phyloP scores from a whole-genome alignment of 2,797 vertebrate species.

The Ctenosaura bakeri region DNA sequence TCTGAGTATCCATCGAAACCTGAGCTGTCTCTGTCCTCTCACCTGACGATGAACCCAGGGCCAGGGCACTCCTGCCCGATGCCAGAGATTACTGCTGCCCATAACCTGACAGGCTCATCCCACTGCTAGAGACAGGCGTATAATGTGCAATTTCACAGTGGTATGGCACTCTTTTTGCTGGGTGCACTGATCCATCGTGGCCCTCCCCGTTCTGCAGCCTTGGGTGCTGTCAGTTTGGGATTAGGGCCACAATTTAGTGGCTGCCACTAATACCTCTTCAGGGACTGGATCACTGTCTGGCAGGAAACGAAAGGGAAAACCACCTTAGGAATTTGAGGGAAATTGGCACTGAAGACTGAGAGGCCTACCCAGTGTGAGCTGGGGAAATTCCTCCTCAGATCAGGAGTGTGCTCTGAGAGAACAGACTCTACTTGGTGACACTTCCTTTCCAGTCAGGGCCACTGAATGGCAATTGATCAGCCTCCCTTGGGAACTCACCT shows the following conservation, averaged over 20 bases:
- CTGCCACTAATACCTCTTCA: conserved; percentile 40
- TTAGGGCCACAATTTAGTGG: conserved; percentile 47
- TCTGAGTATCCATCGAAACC: conserved; percentile 67
- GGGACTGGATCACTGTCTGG: conserved; percentile 38
- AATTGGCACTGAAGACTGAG: conserved; percentile 21
- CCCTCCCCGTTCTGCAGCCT: neutral
- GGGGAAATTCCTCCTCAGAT: neutral
- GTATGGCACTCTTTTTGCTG: conserved; percentile 39
- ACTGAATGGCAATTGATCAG: neutral
- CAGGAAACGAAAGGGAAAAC: conserved; percentile 43
- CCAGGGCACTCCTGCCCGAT: conserved; percentile 57
- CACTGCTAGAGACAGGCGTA: conserved; percentile 34
- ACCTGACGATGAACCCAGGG: conserved; percentile 73
- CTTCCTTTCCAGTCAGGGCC: conserved; percentile 16
- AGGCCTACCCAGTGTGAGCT: conserved; percentile 12
- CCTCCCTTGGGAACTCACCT: neutral
- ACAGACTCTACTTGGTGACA: neutral
- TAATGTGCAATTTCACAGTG: conserved; percentile 47
- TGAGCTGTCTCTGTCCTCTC: conserved; percentile 68
- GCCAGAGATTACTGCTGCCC: conserved; percentile 59
- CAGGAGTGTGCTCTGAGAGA: conserved; percentile 1
- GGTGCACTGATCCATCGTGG: conserved; percentile 27
- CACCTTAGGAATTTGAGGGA: conserved; percentile 34
- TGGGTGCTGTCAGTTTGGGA: conserved; percentile 41
- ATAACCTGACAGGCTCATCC: conserved; percentile 25